These are phyloP conservation scores for Zaprionus davidi DNA, from an alignment of 1,140 invertebrate genomes.

Conservation along the genomic window DNA sequence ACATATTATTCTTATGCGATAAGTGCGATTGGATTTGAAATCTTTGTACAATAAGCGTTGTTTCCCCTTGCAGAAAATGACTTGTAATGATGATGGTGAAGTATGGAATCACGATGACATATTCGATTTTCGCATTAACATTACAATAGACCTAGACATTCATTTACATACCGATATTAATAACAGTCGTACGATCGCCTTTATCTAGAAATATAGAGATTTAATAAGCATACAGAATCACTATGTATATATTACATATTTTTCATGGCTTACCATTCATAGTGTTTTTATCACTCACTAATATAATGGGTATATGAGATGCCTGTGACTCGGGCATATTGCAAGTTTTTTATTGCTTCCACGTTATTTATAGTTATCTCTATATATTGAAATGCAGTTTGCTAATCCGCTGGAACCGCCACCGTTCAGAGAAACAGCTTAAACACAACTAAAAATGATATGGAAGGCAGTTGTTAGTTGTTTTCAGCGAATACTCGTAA, in stretches of 20 bases:
- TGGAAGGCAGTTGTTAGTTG: not conserved
- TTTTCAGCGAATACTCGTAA: not conserved
- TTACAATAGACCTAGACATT: not conserved
- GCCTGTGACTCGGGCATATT: slow-evolving; percentile 17
- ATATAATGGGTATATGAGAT: slow-evolving; percentile 13
- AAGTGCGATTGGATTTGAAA: slow-evolving; percentile 10
- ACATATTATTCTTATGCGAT: slow-evolving; percentile 10
- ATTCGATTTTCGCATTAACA: not conserved
- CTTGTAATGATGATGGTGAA: slow-evolving; percentile 47
- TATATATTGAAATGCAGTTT: not conserved
- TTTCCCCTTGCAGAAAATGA: slow-evolving; percentile 8
- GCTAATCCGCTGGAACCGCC: not conserved
- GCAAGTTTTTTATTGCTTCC: not conserved
- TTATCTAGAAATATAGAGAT: slow-evolving; percentile 12
- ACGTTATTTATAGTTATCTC: not conserved
- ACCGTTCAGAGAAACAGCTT: not conserved
- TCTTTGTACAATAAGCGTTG: not conserved
- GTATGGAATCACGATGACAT: slow-evolving; percentile 42
- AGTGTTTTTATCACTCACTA: slow-evolving; percentile 13
- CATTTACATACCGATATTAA: slow-evolving; percentile 65
- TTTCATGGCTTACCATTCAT: slow-evolving; percentile 18
- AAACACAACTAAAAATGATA: slow-evolving; percentile 1
- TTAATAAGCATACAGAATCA: not conserved
- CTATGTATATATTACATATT: slow-evolving; percentile 1
- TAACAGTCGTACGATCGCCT: slow-evolving; percentile 51